Conservation (phyloP, 1,140 invertebrate species). For the Trichonephila clavata region DNA sequence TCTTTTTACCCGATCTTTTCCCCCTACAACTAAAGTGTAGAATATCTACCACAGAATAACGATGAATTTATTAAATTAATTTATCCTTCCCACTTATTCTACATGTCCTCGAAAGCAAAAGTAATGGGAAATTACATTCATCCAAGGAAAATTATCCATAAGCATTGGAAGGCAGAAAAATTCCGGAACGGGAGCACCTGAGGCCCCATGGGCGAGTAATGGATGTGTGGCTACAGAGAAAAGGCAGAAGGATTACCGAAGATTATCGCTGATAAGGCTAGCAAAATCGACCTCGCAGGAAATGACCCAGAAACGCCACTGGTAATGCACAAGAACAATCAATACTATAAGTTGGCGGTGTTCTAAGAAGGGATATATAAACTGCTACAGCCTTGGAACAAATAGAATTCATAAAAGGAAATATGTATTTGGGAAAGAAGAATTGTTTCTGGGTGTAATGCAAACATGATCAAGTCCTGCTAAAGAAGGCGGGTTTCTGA, state of each 20-base stretch:
- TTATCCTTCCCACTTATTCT: background rate
- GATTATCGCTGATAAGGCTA: slow-evolving; percentile 68
- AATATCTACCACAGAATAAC: no score
- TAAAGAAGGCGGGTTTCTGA: no score
- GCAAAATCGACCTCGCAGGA: slow-evolving; percentile 61
- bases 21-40: no score
- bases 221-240: slow-evolving; percentile 28
- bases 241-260: slow-evolving; percentile 61
- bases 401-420: slow-evolving; percentile 2
- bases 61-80: background rate
- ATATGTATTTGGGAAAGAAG: background rate
- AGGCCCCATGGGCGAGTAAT: slow-evolving; percentile 38
- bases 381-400: background rate
- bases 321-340: slow-evolving; percentile 55
- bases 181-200: slow-evolving; percentile 21
- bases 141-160: slow-evolving; percentile 9
- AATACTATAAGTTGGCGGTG: background rate
- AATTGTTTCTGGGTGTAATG: background rate
- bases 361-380: background rate
- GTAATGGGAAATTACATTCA: background rate
- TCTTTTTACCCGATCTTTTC: no score
- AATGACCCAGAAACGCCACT: slow-evolving; percentile 68
- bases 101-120: background rate
- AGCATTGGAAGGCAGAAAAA: slow-evolving; percentile 6
- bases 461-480: no score